A percentile compares a stretch with the other conserved stretches of the same genome.
Evolutionary conservation across 1,140 invertebrate species (phyloP).

Genomic region (Tetragonula clypearis): DNA sequence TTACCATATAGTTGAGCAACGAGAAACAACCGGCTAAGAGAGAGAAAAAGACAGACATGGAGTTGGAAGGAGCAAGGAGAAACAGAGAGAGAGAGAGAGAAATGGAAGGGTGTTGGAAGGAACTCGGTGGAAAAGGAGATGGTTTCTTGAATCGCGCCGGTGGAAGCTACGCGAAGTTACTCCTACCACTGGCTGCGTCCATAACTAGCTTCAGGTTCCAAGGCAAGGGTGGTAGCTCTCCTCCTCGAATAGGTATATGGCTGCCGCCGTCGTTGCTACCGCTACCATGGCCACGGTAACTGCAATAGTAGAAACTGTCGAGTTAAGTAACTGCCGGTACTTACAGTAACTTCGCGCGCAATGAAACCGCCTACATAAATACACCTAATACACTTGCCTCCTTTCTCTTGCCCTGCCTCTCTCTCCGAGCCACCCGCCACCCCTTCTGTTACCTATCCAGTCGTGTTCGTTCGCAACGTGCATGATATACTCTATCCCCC

Average conservation of each 20-base stretch:
- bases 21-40: constrained; percentile 59
- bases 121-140: constrained; percentile 53
- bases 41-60: neutral
- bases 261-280: constrained; percentile 40
- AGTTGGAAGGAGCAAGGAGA: neutral
- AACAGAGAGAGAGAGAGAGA: neutral
- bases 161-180: constrained; percentile 46
- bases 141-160: constrained; percentile 56
- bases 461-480: constrained; percentile 36
- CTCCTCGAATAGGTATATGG: constrained; percentile 57
- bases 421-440: neutral
- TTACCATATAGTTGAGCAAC: constrained; percentile 73
- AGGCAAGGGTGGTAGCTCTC: constrained; percentile 51
- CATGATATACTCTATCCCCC: constrained; percentile 51
- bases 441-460: constrained; percentile 30
- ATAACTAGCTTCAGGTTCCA: constrained; percentile 70
- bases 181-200: constrained; percentile 50
- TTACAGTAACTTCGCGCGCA: constrained; percentile 78
- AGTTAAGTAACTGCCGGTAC: constrained; percentile 78
- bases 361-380: constrained; percentile 79
- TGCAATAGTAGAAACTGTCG: constrained; percentile 77
- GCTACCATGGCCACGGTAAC: constrained; percentile 48
- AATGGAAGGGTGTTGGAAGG: neutral
- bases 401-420: constrained; percentile 37
- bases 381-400: constrained; percentile 72